Percentiles rank a stretch among this genome's conserved stretches.
Evolutionary conservation across 2,888 invertebrate genomes (phyloP).

Genomic region (Argyra leucocephala): DNA sequence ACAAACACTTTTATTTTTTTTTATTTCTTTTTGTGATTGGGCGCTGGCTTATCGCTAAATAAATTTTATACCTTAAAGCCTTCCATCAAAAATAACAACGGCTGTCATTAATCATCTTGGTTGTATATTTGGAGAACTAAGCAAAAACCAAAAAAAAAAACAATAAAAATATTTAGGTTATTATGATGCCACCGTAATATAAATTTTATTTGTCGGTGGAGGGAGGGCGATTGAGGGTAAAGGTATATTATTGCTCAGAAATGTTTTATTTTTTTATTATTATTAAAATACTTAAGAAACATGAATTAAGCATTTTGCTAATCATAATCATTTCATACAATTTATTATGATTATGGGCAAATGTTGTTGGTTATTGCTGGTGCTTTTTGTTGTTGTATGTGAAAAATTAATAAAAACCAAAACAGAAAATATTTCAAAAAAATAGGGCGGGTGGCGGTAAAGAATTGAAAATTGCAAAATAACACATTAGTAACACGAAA

Average conservation of each 20-base stretch:
- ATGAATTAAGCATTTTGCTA: constrained; percentile 6
- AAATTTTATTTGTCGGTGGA: too few relatives aligned
- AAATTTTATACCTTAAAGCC: neutral
- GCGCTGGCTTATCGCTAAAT: neutral
- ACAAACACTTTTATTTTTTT: constrained; percentile 24
- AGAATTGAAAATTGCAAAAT: neutral
- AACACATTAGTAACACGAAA: neutral
- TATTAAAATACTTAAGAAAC: neutral
- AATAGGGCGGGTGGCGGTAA: neutral
- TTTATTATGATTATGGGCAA: neutral
- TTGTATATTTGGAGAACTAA: too few relatives aligned
- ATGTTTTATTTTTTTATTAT: too few relatives aligned
- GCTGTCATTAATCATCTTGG: neutral
- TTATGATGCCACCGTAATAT: too few relatives aligned
- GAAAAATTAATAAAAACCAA: too few relatives aligned
- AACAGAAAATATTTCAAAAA: too few relatives aligned
- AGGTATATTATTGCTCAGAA: too few relatives aligned
- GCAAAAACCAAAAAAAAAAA: too few relatives aligned
- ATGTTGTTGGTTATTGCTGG: neutral
- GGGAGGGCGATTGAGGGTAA: too few relatives aligned
- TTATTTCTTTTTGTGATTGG: neutral
- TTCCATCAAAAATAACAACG: neutral
- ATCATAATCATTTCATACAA: neutral
- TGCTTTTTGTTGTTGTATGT: too few relatives aligned
- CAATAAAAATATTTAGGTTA: too few relatives aligned